Evolutionary conservation across 2,888 invertebrate genomes (phyloP).

Genomic region (Heteromurus nitidus): DNA sequence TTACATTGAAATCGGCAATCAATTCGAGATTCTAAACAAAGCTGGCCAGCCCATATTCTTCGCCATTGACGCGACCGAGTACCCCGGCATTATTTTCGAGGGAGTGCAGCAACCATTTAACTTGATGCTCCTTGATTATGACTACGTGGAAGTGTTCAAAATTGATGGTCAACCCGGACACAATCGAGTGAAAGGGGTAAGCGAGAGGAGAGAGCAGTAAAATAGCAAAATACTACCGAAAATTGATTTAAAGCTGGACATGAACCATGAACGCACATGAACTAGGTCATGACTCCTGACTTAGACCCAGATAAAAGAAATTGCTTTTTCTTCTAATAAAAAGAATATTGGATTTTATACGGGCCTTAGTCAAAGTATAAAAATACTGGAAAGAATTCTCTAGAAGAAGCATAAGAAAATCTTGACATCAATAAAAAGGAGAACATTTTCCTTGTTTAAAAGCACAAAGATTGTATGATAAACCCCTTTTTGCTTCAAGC

Average conservation of each 20-base stretch:
- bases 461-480: neutral
- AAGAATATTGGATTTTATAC: constrained; percentile 36
- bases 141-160: constrained; percentile 67
- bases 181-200: constrained; percentile 66
- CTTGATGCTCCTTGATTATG: constrained; percentile 68
- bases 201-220: neutral
- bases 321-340: constrained; percentile 45
- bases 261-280: constrained; percentile 4
- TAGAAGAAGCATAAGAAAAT: too few species aligned
- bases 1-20: constrained; percentile 67
- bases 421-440: too few species aligned
- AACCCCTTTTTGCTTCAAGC: neutral
- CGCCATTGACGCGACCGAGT: constrained; percentile 69
- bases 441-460: neutral
- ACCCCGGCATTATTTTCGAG: constrained; percentile 63
- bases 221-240: neutral
- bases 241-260: constrained; percentile 32
- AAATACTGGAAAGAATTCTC: too few species aligned
- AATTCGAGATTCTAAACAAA: constrained; percentile 68
- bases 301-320: constrained; percentile 5
- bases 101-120: constrained; percentile 65
- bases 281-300: neutral
- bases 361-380: too few species aligned
- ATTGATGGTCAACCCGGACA: constrained; percentile 66
- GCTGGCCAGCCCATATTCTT: constrained; percentile 66